phyloP scores from a whole-genome alignment of 2,113 vertebrate species.

The Coptodon rendalli region DNA sequence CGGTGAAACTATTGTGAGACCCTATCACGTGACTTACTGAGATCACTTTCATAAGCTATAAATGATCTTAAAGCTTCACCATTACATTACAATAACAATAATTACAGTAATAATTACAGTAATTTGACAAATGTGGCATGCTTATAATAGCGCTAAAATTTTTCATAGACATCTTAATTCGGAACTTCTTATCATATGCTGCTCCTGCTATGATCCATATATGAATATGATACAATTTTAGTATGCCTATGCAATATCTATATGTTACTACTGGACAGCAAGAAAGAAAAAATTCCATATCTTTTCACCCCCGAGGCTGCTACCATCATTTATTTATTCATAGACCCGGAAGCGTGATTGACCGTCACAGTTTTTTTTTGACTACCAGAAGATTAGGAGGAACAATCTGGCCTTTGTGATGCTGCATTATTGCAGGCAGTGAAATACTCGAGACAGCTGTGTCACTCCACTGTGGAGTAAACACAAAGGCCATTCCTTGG shows the following conservation, averaged over 20 bases:
- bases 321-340: conserved; percentile 40
- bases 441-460: conserved; percentile 60
- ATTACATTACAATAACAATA: neutral
- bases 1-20: neutral
- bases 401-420: conserved; percentile 50
- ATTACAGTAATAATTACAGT: neutral
- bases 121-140: neutral
- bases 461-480: conserved; percentile 27
- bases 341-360: conserved; percentile 23
- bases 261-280: neutral
- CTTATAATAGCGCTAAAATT: neutral
- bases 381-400: conserved; percentile 39
- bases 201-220: neutral
- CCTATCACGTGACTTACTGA: neutral
- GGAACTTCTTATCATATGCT: neutral
- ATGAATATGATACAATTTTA: neutral
- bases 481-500: conserved; percentile 37
- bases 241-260: neutral
- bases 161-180: neutral
- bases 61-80: neutral
- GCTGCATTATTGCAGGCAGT: conserved; percentile 44
- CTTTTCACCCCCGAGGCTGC: neutral
- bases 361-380: conserved; percentile 9
- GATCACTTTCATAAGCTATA: neutral
- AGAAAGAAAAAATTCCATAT: neutral